phyloP scores from a whole-genome alignment of 2,113 vertebrate genomes.

The Bubo bubo region DNA sequence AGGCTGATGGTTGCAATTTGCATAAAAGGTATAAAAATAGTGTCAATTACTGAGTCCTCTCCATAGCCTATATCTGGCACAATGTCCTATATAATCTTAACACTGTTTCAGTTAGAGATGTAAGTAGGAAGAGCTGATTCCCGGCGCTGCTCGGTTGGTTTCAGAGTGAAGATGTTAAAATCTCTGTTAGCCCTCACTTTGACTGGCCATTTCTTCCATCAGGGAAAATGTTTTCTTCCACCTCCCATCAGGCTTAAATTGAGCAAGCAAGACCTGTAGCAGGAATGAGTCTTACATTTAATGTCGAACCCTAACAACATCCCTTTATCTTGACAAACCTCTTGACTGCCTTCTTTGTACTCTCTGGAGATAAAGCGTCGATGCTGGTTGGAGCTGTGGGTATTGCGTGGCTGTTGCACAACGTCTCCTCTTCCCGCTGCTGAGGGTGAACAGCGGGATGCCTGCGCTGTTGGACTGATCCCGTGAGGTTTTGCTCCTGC shows the following conservation, averaged over 20 bases:
- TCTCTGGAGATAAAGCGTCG: background rate
- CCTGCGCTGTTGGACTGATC: fast-evolving
- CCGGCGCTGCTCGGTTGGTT: background rate
- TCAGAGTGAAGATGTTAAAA: background rate
- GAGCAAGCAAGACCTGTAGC: background rate
- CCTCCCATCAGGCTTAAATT: background rate
- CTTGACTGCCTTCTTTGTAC: background rate
- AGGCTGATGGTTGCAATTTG: background rate
- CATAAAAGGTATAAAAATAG: constrained; percentile 12
- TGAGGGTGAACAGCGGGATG: background rate
- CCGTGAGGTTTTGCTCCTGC: background rate
- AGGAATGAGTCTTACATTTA: background rate
- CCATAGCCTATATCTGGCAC: background rate
- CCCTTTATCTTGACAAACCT: background rate
- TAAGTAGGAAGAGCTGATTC: background rate
- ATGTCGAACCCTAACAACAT: fast-evolving
- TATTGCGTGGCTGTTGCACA: background rate
- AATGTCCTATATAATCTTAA: background rate
- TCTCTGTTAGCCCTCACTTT: background rate
- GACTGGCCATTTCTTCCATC: background rate
- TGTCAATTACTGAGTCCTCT: background rate
- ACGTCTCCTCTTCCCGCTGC: background rate
- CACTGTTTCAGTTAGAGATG: background rate
- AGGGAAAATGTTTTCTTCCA: background rate
- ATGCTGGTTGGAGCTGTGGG: background rate